These are phyloP conservation scores for Cephonodes hylas DNA, from an alignment of 2,888 invertebrate species.

Conservation along the genomic window DNA sequence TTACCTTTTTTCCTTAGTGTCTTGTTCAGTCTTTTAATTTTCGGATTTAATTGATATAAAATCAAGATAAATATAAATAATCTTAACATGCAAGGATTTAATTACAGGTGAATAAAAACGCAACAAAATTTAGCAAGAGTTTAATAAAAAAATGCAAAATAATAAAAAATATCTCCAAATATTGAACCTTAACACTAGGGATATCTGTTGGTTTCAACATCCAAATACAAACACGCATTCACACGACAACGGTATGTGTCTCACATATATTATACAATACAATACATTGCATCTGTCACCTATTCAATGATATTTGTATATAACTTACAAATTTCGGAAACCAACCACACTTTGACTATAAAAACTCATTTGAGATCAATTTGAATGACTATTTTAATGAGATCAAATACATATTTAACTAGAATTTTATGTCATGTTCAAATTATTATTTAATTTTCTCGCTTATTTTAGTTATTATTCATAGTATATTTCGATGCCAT, in stretches of 20 bases:
- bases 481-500: no score
- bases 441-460: no score
- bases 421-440: no score
- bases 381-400: neutral
- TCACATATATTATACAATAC: constrained; percentile 22
- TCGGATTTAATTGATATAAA: no score
- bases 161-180: constrained; percentile 79
- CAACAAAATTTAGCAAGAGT: constrained; percentile 73
- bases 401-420: neutral
- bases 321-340: neutral
- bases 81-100: no score
- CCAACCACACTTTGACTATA: neutral
- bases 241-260: constrained; percentile 46
- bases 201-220: constrained; percentile 68
- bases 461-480: no score
- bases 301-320: neutral
- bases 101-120: constrained; percentile 38
- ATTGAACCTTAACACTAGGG: constrained; percentile 75
- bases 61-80: no score
- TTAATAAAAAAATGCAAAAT: constrained; percentile 82
- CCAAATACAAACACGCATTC: constrained; percentile 70
- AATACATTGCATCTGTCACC: neutral
- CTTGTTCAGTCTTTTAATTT: no score
- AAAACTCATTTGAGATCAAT: neutral
- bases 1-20: no score